A percentile compares a stretch with the other conserved stretches of the same genome.
These are phyloP conservation scores for Busseola fusca DNA, from an alignment of 2,888 invertebrate species.

Conservation along the genomic window DNA sequence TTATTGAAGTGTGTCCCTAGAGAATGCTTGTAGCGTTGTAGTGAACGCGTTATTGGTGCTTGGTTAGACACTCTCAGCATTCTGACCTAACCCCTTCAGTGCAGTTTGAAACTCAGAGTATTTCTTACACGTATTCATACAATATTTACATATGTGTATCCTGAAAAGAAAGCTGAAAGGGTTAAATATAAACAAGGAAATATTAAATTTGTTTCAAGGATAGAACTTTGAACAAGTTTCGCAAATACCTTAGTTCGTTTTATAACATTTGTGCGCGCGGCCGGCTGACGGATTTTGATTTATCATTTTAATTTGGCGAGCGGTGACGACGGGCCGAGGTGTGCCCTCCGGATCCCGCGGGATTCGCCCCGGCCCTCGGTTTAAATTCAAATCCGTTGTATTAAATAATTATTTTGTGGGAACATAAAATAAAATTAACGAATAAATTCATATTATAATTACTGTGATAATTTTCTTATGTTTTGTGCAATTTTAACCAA, in stretches of 20 bases:
- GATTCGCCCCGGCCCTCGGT: constrained; percentile 73
- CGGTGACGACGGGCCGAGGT: constrained; percentile 80
- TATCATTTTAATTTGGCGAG: constrained; percentile 87
- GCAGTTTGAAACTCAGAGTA: constrained; percentile 42
- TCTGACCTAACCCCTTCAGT: constrained; percentile 44
- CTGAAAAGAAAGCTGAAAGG: constrained; percentile 20
- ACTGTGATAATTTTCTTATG: constrained; percentile 45
- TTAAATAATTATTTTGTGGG: constrained; percentile 78
- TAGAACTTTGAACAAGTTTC: constrained; percentile 65
- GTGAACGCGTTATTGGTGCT: constrained; percentile 48
- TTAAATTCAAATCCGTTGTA: constrained; percentile 81
- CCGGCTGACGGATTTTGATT: constrained; percentile 85
- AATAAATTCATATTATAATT: constrained; percentile 60
- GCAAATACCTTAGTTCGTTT: constrained; percentile 64
- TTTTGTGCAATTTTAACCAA: constrained; percentile 37
- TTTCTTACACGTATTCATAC: constrained; percentile 24
- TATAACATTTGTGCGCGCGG: constrained; percentile 65
- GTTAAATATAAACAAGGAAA: constrained; percentile 58
- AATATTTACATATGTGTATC: constrained; percentile 27
- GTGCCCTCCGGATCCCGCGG: constrained; percentile 74
- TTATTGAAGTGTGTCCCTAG: constrained; percentile 35
- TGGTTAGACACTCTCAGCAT: constrained; percentile 28
- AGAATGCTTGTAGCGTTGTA: constrained; percentile 37
- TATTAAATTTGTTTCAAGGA: constrained; percentile 57
- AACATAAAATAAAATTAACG: constrained; percentile 71